Conservation (phyloP, 2,797 vertebrate species). For the Eremophila alpestris region DNA sequence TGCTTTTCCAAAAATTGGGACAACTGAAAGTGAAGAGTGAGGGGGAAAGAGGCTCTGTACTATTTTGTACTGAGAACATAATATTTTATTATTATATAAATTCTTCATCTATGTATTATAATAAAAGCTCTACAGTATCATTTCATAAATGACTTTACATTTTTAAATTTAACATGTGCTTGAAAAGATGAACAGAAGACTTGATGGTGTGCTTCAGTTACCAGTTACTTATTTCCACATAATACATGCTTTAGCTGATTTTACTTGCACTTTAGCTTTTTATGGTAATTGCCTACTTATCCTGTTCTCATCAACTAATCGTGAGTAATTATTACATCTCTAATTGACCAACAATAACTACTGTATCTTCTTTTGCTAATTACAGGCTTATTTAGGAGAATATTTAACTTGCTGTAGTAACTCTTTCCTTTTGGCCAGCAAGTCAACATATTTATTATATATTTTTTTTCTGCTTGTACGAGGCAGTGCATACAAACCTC, state of each 20-base stretch:
- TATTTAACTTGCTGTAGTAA: conserved; percentile 25
- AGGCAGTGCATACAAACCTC: conserved; percentile 19
- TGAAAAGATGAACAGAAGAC: not conserved
- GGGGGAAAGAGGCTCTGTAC: not conserved
- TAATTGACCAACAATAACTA: conserved; percentile 53
- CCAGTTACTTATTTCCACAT: not conserved
- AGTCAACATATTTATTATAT: not conserved
- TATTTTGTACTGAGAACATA: not conserved
- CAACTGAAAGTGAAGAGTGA: not conserved
- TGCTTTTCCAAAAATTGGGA: not conserved
- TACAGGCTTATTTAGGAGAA: conserved; percentile 33
- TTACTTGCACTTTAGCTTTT: conserved; percentile 21
- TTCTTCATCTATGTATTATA: not conserved
- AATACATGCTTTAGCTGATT: not conserved
- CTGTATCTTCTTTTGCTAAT: conserved; percentile 46
- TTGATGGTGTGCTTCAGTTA: not conserved
- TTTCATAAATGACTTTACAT: not conserved
- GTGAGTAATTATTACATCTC: conserved; percentile 35
- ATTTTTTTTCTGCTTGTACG: not conserved
- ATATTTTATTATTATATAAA: not conserved
- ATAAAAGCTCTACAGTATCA: not conserved
- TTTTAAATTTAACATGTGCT: not conserved
- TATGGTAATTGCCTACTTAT: conserved; percentile 34
- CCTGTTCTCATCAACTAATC: conserved; percentile 3
- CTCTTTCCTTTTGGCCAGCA: not conserved